Evolutionary conservation across 37 sponge, comb jelly and placozoan genomes (phyloP), one percentile per base, ranked within the genome.

Genomic region (Cliona cf. orientalis): DNA sequence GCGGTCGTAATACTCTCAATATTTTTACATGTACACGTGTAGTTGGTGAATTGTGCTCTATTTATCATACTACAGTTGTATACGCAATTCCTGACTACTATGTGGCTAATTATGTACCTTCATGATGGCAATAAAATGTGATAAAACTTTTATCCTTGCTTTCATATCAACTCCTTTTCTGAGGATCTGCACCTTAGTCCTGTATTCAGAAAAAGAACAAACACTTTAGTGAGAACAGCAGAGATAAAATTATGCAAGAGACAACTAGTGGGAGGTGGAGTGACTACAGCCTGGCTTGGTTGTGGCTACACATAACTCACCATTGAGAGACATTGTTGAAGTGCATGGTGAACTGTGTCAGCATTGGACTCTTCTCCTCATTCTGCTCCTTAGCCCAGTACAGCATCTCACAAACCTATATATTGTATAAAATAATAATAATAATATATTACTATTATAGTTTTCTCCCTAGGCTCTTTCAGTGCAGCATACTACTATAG

Each of bases 281-380:
- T n/a, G n/a, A n/a, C n/a, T n/a, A n/a, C n/a, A n/a, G n/a, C n/a
- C n/a, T n/a, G n/a, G n/a, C n/a, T n/a, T n/a, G n/a, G n/a, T n/a
- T n/a, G n/a, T n/a, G n/a, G n/a, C n/a, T 2, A 39, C 76, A 67
- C 42, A 25, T 43, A 5, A 36, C 84, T 32, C 32, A 91, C 96
- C 96, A 95, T 45, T 87, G 78, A 21, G 92, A 91, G 36, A 95
- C 93, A 74, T 92, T 92, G 61, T 95, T 95, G 84, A 95, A 95
- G 87, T 95, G 96, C 71, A 87, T 84, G n/a, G 96, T 95, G 79
- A 95, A 95, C 55, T 64, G 63, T 31, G 96, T 95, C 69, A 95
- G 64, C 53, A 70, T 72, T 14, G 96, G 96, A 46, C 85, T 82
- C 76, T 83, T 89, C 78, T 95, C 93, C 57, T 95, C 96, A 80